Base-by-base conservation (phyloP, 1,140 invertebrate genomes). In the Philotrypesis tridentata region DNA sequence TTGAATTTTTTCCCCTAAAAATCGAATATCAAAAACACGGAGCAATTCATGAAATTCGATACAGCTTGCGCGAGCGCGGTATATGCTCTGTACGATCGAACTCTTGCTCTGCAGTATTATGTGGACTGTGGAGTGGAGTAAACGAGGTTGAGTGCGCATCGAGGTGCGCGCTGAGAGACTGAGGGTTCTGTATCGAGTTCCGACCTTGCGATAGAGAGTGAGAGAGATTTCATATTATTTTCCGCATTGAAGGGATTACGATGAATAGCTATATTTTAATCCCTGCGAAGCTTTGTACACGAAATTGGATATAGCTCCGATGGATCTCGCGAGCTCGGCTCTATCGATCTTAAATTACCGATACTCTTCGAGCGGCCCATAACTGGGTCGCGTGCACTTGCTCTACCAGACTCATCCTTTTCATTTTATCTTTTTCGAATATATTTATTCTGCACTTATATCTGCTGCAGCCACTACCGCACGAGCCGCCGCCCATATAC, bases 321-420 rank as follows among this genome's bases (percentile, higher is more conserved):
- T 89, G 87, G 85, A 87, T 88, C 79, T 85, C 76, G 48, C 21
- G 48, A 55, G 48, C 71, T 29, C 23, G 86, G 87, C 79, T 88
- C 91, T 91, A 91, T 91, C 87, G 91, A 91, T 92, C 89, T 91
- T 90, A 87, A 89, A 89, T 92, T 92, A 90, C 91, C 75, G 68
- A 73, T 78, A 72, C 68, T 29, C n/a, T n/a, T n/a, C 60, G 17
- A 61, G 55, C 61, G 60, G 68, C 48, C 21, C 55, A 74, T 31
- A 76, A 82, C 43, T 82, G 67, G 80, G 80, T 82, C 80, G 80
- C 79, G 37, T 29, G 63, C 63, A 33, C 61, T 40, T 55, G 48
- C 78, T 2, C 37, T 37, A 5, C 21, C 4, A 61, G 31, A 63
- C 75, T 43, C 70, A 55, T 74, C 61, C 71, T 74, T 74, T 55